Base-by-base conservation (phyloP, 2,888 invertebrate genomes). In the Apamea monoglypha region DNA sequence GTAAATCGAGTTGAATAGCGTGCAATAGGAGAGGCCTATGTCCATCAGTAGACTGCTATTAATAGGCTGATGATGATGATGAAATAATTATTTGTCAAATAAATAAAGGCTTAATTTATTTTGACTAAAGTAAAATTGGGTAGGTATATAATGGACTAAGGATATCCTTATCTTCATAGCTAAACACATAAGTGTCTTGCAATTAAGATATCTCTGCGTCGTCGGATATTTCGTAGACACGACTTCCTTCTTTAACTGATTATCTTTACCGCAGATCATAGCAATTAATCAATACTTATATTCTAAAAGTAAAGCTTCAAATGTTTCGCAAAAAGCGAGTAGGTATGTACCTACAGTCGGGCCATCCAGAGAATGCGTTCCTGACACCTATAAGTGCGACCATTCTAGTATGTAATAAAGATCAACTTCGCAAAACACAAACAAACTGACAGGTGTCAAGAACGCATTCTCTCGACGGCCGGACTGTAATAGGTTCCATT, bases 141-240 rank as follows among this genome's bases (percentile, higher is more conserved):
- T 68, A n/a, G 18, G 21, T 29, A 25, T 0, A 32, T 50, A 25
- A 69, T 70, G 53, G 25, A 25, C 25, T 5, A 61, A 32, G 16
- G 25, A 70, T 70, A 59, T 66, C 36, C 53, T 70, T 44, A 44
- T 70, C 14, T 16, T 61, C 1, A 25, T 29, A 47, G 14, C 18
- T 21, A 25, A 50, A 73, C 8, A 74, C 21, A 36, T 36, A 81
- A 59, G 59, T 81, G 25, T 53, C 14, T 29, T 16, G 40, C 29
- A 69, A 0, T 44, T 66, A 50, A 50, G 16, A 71, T 40, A 70
- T 40, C 16, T 82, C 12, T 53, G 2, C n/a, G 1, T 14, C 8
- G 56, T 78, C 87, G 87, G 87, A 87, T 64, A 77, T 83, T 77
- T 77, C 32, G 72, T 32, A 73, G 40, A 47, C 84, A 70, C 32